Base-by-base conservation (phyloP, 2,888 invertebrate species). In the Scaeva pyrastri region DNA sequence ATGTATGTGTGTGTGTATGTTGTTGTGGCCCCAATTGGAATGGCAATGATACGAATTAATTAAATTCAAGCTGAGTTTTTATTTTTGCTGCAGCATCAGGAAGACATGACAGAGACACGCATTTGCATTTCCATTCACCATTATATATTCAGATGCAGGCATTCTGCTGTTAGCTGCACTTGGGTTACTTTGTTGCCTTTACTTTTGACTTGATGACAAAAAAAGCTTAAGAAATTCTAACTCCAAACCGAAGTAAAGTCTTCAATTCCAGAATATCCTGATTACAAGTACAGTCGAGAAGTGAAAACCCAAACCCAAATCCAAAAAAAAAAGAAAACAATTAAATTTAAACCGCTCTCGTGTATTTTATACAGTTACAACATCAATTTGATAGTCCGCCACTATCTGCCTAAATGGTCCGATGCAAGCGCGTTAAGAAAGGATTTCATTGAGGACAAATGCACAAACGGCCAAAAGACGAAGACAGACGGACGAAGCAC, bases 1-100 rank as follows among this genome's bases (percentile, higher is more conserved):
- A 19, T 62, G 55, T 16, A 52, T 16, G 31, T 58, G 41, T 70
- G n/a, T 77, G 31, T 43, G 31, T 0, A 5, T 66, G 31, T 72
- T 60, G 39, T 82, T 48, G 75, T 85, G 81, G 81, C 81, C 81
- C n/a, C 72, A 77, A 75, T 85, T 77, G 66, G 60, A 77, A 68
- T 56, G 39, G 56, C 70, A 70, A 70, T 64, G 81, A 74, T 73
- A 86, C 56, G 82, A 86, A 86, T 86, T 86, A 86, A 86, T 86
- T 86, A 86, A 86, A 82, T 31, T 73, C 81, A 81, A 79, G 74
- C 73, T 78, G 81, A 68, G 81, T 31, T 58, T 26, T 21, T 48
- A 48, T 21, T 21, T 55, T 45, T 55, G 11, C 39, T 58, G 31
- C 31, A 31, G 5, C 31, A 31, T 5, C 31, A 71, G 71, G 71